A percentile compares a stretch with the other conserved stretches of the same genome.
Evolutionary conservation across 2,888 invertebrate species (phyloP).

Genomic region (Apotomis betuletana): DNA sequence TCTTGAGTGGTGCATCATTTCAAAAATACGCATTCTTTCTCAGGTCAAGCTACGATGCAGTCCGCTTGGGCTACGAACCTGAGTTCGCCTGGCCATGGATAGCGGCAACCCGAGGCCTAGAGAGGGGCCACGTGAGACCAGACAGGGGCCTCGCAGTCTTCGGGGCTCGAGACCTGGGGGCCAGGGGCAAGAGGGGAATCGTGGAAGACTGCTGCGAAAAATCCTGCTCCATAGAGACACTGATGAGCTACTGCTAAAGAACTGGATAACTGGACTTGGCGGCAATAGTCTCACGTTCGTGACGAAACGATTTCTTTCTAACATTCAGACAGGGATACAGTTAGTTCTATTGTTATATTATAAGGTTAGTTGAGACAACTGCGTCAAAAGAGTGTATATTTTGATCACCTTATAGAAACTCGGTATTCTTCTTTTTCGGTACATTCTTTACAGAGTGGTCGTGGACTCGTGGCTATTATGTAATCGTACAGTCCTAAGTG

Average conservation of each 20-base stretch:
- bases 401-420: too few relatives aligned
- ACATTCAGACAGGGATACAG: not conserved
- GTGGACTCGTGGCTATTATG: too few relatives aligned
- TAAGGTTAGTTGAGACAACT: too few relatives aligned
- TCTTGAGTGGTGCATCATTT: not conserved
- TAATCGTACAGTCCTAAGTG: too few relatives aligned
- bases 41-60: slow-evolving; percentile 31
- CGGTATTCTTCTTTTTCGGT: too few relatives aligned
- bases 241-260: slow-evolving; percentile 48
- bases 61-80: slow-evolving; percentile 17
- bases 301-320: not conserved
- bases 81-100: slow-evolving; percentile 34
- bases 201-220: slow-evolving; percentile 51
- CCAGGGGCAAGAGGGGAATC: slow-evolving; percentile 46
- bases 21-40: not conserved
- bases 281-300: not conserved
- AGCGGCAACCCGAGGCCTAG: not conserved
- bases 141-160: not conserved
- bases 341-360: too few relatives aligned
- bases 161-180: slow-evolving; percentile 17
- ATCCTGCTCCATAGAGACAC: slow-evolving; percentile 47
- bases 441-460: too few relatives aligned
- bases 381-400: too few relatives aligned
- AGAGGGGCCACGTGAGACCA: not conserved
- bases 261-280: not conserved